These are phyloP conservation scores for Acronicta leporina DNA, from an alignment of 2,888 invertebrate species.

Conservation along the genomic window DNA sequence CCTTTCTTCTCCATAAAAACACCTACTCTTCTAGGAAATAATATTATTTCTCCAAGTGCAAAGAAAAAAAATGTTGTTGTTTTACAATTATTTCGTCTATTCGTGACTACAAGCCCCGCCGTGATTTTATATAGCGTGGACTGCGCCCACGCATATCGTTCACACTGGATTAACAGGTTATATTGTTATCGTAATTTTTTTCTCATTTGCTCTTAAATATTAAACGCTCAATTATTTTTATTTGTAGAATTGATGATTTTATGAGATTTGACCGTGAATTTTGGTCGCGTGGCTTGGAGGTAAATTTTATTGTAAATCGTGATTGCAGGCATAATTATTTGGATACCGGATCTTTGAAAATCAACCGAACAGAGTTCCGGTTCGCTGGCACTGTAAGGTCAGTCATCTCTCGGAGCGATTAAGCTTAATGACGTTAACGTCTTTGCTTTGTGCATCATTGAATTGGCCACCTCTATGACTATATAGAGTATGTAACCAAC, in stretches of 20 bases:
- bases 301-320: slow-evolving; percentile 37
- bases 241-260: slow-evolving; percentile 41
- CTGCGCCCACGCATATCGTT: slow-evolving; percentile 74
- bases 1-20: not conserved
- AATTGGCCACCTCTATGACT: slow-evolving; percentile 3
- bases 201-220: slow-evolving; percentile 53
- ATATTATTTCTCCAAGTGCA: not conserved
- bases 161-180: slow-evolving; percentile 68
- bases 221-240: slow-evolving; percentile 59
- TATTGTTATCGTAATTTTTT: slow-evolving; percentile 56
- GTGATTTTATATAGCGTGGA: slow-evolving; percentile 72
- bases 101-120: slow-evolving; percentile 65
- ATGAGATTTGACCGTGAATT: slow-evolving; percentile 45
- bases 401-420: slow-evolving; percentile 34
- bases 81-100: slow-evolving; percentile 75
- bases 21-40: not conserved
- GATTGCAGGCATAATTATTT: slow-evolving; percentile 45
- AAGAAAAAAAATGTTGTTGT: not conserved
- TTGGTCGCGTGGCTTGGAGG: slow-evolving; percentile 54
- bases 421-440: slow-evolving; percentile 14
- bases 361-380: slow-evolving; percentile 44
- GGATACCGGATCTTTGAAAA: slow-evolving; percentile 47
- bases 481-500: no score
- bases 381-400: slow-evolving; percentile 34
- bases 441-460: slow-evolving; percentile 4